A percentile compares a stretch with the other conserved stretches of the same genome.
These are phyloP conservation scores for Pandemis cinnamomeana DNA, from an alignment of 2,888 invertebrate species.

Conservation along the genomic window DNA sequence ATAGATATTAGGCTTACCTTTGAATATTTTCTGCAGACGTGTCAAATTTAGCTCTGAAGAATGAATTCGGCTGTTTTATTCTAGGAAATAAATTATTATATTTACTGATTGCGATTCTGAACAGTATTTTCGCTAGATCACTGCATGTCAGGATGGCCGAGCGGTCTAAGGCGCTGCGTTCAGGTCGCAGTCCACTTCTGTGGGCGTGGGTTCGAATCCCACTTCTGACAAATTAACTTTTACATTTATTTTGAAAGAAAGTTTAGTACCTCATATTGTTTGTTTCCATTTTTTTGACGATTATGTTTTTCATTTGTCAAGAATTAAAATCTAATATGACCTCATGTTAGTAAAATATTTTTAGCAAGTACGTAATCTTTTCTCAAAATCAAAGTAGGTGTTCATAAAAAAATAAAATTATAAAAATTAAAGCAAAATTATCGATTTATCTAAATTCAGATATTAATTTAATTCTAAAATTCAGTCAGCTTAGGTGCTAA, in stretches of 20 bases:
- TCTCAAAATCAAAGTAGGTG: no score
- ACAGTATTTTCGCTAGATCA: background rate
- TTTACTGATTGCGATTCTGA: background rate
- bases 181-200: constrained; percentile 72
- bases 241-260: background rate
- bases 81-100: background rate
- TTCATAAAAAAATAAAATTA: no score
- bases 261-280: background rate
- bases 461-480: no score
- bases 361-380: no score
- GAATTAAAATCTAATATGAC: no score
- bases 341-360: no score
- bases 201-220: constrained; percentile 72
- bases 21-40: background rate
- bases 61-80: background rate
- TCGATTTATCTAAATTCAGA: background rate
- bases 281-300: background rate
- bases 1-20: no score
- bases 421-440: background rate
- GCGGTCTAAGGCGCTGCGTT: constrained; percentile 71
- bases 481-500: no score
- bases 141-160: constrained; percentile 63
- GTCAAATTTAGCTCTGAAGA: background rate
- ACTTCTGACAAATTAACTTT: constrained; percentile 58
- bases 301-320: background rate